Conservation (phyloP, 92 coral and sea anemone species). For the Epizoanthus ramosus region DNA sequence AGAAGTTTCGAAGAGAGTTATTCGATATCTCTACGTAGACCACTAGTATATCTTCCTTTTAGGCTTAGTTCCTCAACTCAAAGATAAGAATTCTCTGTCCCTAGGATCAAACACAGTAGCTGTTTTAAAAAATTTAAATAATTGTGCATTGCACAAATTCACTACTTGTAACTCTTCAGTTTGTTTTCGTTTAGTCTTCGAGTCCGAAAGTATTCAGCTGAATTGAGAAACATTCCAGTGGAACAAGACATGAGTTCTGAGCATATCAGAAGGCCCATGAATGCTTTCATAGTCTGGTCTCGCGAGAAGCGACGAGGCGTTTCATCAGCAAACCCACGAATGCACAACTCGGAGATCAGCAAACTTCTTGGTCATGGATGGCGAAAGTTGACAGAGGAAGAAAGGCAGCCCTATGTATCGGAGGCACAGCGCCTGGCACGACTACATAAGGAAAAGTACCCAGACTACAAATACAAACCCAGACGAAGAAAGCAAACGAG, state of each 20-base stretch:
- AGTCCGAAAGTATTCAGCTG: background rate
- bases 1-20: too few relatives aligned
- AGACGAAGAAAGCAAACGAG: conserved; percentile 19
- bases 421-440: conserved; percentile 45
- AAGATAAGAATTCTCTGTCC: too few relatives aligned
- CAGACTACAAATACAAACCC: conserved; percentile 38
- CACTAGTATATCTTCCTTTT: too few relatives aligned
- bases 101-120: too few relatives aligned
- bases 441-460: conserved; percentile 30
- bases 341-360: conserved; percentile 47
- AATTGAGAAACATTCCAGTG: background rate
- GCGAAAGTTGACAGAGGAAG: conserved; percentile 28
- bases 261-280: conserved; percentile 38
- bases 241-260: conserved; percentile 10
- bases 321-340: conserved; percentile 32
- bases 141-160: too few relatives aligned
- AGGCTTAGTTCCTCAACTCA: too few relatives aligned
- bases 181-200: background rate
- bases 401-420: conserved; percentile 29
- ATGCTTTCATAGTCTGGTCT: conserved; percentile 42
- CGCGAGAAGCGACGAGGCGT: conserved; percentile 45
- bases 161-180: too few relatives aligned
- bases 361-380: conserved; percentile 42
- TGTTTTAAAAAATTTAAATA: too few relatives aligned
- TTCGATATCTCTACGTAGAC: too few relatives aligned